These are phyloP conservation scores for Channa maculata DNA, from an alignment of 2,113 vertebrate species.

Conservation along the genomic window DNA sequence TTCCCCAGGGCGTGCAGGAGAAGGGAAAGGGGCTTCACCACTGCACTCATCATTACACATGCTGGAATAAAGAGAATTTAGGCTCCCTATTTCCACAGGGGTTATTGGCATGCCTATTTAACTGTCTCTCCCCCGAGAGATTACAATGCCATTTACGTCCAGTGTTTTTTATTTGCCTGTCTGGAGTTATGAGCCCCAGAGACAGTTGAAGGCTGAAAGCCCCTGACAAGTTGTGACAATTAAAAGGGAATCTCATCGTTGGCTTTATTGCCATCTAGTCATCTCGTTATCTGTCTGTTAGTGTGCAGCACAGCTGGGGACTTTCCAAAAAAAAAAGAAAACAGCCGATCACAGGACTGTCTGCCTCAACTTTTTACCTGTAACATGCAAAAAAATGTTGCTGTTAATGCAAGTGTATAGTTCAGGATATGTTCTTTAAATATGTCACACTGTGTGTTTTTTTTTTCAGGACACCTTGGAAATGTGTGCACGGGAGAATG, in stretches of 20 bases:
- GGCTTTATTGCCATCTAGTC: slow-evolving; percentile 66
- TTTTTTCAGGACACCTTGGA: slow-evolving; percentile 91
- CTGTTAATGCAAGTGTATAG: not conserved
- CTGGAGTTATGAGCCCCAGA: slow-evolving; percentile 73
- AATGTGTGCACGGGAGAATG: slow-evolving; percentile 90
- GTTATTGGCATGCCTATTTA: slow-evolving; percentile 73
- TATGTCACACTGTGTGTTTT: not conserved
- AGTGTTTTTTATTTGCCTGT: slow-evolving; percentile 63
- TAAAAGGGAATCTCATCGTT: slow-evolving; percentile 74
- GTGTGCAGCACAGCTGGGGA: slow-evolving; percentile 37
- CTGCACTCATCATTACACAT: slow-evolving; percentile 56
- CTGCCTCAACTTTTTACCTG: slow-evolving; percentile 54
- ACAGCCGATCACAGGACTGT: slow-evolving; percentile 36
- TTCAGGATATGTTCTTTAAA: not conserved
- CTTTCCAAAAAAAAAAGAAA: slow-evolving; percentile 51
- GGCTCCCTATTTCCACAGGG: slow-evolving; percentile 52
- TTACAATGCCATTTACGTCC: slow-evolving; percentile 64
- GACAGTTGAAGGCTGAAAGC: slow-evolving; percentile 58
- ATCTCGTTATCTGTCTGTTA: slow-evolving; percentile 53
- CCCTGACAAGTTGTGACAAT: slow-evolving; percentile 80
- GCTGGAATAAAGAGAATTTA: slow-evolving; percentile 60
- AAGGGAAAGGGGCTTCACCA: slow-evolving; percentile 43
- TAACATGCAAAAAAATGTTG: not conserved
- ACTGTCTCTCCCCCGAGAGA: slow-evolving; percentile 57
- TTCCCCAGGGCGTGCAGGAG: slow-evolving; percentile 60